Evolutionary conservation across 37 sponge, comb jelly and placozoan species (phyloP), one percentile per base, ranked within the genome.

Genomic region (Aphrocallistes beatrix): DNA sequence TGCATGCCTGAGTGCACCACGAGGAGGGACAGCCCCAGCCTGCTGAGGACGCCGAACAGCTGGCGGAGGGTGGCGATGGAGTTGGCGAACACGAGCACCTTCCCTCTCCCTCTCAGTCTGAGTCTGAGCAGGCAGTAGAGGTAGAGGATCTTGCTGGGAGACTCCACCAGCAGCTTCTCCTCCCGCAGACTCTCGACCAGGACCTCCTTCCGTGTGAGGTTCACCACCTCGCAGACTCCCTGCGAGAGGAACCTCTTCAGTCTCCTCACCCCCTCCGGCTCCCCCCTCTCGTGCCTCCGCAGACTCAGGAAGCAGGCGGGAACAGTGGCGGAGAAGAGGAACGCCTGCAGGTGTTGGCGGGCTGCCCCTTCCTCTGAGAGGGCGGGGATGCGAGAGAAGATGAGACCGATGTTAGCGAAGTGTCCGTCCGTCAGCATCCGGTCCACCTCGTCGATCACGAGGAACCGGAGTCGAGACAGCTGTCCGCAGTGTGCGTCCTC

Each of bases 251-350:
- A 60, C n/a, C 75, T 19, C 75, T 60, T 60, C 34, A 60, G 75
- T 13, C n/a, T 60, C n/a, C 75, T 21, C 3, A 60, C 75, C n/a
- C 88, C 82, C 9, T 84, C 42, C 49, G 49, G 37, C 0, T 42
- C 84, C 82, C 88, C 90, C 38, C 86, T 38, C 83, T 86, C 89
- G 50, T 51, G 51, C 16, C 83, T 86, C 83, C 85, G 90, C 50
- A 81, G n/a, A 81, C 83, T 86, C 51, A 88, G 87, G 0, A 37
- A 42, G 1, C 37, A 85, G 6, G 93, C 38, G 19, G 96, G 88
- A 34, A 99, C 90, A 36, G 99, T 99, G 32, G 99, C 99, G 10
- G 99, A 99, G 88, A 93, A 99, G 23, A 99, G 88, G n/a, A 95
- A 75, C 36, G 83, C 90, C 86, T 91, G 94, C 37, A 3, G 34